Percentiles rank a stretch among this genome's conserved stretches.
Conservation (phyloP, 2,888 invertebrate species). For the Drosophila cognata region DNA sequence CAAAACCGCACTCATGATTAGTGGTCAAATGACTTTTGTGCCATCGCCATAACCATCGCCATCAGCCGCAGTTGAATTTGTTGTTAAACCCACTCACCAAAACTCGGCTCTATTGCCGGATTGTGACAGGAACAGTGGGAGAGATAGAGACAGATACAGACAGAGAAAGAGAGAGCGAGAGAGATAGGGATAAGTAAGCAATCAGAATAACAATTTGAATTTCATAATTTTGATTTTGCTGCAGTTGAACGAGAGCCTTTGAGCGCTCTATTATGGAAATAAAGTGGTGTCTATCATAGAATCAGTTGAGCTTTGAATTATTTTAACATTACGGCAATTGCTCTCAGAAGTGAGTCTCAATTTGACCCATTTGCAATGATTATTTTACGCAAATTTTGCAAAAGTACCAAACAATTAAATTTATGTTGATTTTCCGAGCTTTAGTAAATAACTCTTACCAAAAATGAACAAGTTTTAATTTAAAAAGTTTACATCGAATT, state of each 20-base stretch:
- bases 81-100: constrained; percentile 1
- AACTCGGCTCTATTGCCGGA: constrained; percentile 3
- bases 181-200: neutral
- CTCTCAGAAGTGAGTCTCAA: neutral
- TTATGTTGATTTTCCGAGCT: neutral
- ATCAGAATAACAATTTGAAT: constrained; percentile 17
- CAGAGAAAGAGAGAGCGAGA: neutral
- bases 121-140: constrained; percentile 9
- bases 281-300: neutral
- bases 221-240: constrained; percentile 25
- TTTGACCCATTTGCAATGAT: neutral
- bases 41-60: constrained; percentile 17
- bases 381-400: neutral
- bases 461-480: neutral
- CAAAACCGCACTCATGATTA: constrained; percentile 73
- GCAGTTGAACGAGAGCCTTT: constrained; percentile 1
- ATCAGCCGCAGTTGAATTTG: constrained; percentile 21
- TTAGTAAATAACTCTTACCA: neutral
- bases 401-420: neutral
- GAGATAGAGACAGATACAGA: neutral
- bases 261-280: neutral
- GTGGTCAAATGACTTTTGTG: constrained; percentile 75
- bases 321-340: neutral
- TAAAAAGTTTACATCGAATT: neutral
- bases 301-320: neutral